Percentiles rank a stretch among this genome's conserved stretches.
Conservation (phyloP, 1,140 invertebrate genomes). For the Hestina assimilis region DNA sequence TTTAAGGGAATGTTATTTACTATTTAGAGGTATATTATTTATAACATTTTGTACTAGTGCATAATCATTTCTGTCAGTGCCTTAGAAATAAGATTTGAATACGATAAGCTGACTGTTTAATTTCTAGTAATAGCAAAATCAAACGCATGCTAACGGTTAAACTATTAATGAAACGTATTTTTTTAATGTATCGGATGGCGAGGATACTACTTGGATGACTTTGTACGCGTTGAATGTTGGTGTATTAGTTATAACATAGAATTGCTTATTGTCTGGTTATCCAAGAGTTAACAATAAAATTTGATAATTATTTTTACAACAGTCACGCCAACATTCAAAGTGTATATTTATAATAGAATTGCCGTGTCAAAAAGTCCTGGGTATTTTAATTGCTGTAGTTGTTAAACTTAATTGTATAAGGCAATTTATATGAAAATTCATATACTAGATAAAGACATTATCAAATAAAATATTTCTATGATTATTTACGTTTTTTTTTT, state of each 20-base stretch:
- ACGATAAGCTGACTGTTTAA: slow-evolving; percentile 56
- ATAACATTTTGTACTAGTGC: slow-evolving; percentile 58
- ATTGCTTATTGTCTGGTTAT: slow-evolving; percentile 8
- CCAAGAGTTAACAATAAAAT: not conserved
- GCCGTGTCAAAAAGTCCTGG: slow-evolving; percentile 64
- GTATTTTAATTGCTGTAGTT: slow-evolving; percentile 47
- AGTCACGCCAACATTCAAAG: slow-evolving; percentile 3
- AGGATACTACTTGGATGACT: slow-evolving; percentile 18
- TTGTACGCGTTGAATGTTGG: slow-evolving; percentile 9
- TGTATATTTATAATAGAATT: slow-evolving; percentile 31
- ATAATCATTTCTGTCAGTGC: slow-evolving; percentile 64
- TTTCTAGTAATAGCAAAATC: slow-evolving; percentile 47
- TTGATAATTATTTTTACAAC: not conserved
- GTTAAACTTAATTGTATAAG: slow-evolving; percentile 59
- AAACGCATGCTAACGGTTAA: slow-evolving; percentile 47
- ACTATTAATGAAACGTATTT: slow-evolving; percentile 29
- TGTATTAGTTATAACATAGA: not conserved
- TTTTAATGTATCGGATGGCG: not conserved
- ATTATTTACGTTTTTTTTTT: slow-evolving; percentile 34
- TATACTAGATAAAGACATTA: slow-evolving; percentile 73
- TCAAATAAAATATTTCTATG: slow-evolving; percentile 70
- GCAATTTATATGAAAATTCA: slow-evolving; percentile 65
- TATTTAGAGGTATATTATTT: slow-evolving; percentile 65
- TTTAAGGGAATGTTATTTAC: slow-evolving; percentile 70
- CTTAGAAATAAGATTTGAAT: slow-evolving; percentile 38